A percentile compares a stretch with the other conserved stretches of the same genome.
These are phyloP conservation scores for Amphipoea lucens DNA, from an alignment of 2,888 invertebrate species.

Conservation along the genomic window DNA sequence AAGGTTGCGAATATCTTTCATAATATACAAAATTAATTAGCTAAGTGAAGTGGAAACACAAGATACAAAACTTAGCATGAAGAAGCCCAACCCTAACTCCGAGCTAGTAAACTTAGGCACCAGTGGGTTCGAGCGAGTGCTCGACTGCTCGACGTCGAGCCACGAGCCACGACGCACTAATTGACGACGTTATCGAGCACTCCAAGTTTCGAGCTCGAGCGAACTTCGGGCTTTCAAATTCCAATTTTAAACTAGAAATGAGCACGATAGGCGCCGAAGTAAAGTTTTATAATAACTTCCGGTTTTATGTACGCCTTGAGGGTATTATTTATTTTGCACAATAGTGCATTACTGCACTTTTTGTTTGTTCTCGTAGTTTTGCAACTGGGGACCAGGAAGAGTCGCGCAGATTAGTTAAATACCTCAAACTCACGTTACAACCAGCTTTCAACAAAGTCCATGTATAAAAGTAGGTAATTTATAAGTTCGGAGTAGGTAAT, in stretches of 20 bases:
- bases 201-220: constrained; percentile 78
- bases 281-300: constrained; percentile 81
- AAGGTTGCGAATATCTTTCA: not conserved
- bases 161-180: constrained; percentile 80
- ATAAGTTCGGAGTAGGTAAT: not conserved
- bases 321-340: constrained; percentile 61
- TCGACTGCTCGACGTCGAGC: constrained; percentile 68
- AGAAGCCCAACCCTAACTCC: constrained; percentile 62
- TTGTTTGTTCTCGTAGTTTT: not conserved
- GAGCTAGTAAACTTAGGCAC: constrained; percentile 65
- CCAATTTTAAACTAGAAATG: constrained; percentile 85
- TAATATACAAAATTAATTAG: constrained; percentile 8
- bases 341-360: constrained; percentile 19
- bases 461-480: not conserved
- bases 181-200: constrained; percentile 86
- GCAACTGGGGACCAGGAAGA: not conserved
- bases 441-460: constrained; percentile 9
- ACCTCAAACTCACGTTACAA: not conserved
- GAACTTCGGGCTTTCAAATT: constrained; percentile 82
- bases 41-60: constrained; percentile 2
- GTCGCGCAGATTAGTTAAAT: not conserved
- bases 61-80: constrained; percentile 36
- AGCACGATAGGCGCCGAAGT: constrained; percentile 70
- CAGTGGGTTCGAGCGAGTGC: constrained; percentile 61
- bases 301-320: constrained; percentile 65